These are phyloP conservation scores for Cyrtorhinus lividipennis DNA, from an alignment of 1,140 invertebrate species.

Conservation along the genomic window DNA sequence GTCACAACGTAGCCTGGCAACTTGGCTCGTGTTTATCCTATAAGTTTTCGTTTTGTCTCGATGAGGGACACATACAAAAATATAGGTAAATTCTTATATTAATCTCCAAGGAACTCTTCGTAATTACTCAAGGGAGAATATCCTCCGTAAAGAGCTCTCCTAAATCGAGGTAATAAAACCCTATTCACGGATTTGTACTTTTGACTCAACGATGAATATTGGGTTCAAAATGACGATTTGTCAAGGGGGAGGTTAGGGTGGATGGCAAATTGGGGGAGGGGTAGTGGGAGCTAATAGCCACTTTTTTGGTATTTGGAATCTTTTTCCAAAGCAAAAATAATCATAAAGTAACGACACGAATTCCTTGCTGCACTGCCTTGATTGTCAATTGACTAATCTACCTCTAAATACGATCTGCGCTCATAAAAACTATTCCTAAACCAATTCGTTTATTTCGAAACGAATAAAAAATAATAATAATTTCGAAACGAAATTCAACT, in stretches of 20 bases:
- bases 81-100: not conserved
- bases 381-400: constrained; percentile 10
- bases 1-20: not conserved
- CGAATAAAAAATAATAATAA: not conserved
- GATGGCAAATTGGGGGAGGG: no score
- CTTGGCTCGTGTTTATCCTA: not conserved
- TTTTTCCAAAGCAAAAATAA: no score
- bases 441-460: not conserved
- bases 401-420: not conserved
- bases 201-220: no score
- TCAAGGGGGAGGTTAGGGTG: no score
- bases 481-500: not conserved
- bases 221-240: no score
- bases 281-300: no score
- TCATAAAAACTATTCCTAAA: not conserved
- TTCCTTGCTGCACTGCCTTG: not conserved
- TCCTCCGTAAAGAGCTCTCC: not conserved
- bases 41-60: not conserved
- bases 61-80: not conserved
- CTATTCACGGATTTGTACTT: no score
- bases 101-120: not conserved
- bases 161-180: not conserved
- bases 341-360: no score
- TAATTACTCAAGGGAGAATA: not conserved
- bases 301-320: no score